A percentile compares a stretch with the other conserved stretches of the same genome.
These are phyloP conservation scores for Amphipyra tragopoginis DNA, from an alignment of 2,888 invertebrate species.

Conservation along the genomic window DNA sequence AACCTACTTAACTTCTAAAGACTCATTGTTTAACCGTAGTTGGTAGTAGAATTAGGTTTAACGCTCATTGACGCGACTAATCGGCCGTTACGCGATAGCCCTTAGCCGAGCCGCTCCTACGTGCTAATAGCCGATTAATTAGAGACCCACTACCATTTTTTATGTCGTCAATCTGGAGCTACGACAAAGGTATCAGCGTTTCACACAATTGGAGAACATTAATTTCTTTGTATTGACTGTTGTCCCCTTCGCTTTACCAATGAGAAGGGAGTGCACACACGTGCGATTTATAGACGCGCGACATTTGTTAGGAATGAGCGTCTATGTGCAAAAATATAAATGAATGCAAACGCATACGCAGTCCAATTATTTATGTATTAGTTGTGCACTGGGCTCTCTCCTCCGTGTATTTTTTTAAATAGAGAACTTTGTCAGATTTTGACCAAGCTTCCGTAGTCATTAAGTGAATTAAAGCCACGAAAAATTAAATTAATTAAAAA, in stretches of 20 bases:
- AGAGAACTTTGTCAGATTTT: too few relatives aligned
- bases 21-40: background rate
- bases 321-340: too few relatives aligned
- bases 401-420: too few relatives aligned
- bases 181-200: constrained; percentile 30
- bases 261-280: background rate
- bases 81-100: constrained; percentile 15
- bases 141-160: constrained; percentile 44
- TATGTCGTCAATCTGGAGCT: constrained; percentile 37
- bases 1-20: background rate
- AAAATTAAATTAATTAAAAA: too few relatives aligned
- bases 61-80: constrained; percentile 35
- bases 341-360: too few relatives aligned
- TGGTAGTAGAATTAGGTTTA: background rate
- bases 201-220: constrained; percentile 31
- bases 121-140: constrained; percentile 51
- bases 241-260: background rate
- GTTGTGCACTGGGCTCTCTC: too few relatives aligned
- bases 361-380: too few relatives aligned
- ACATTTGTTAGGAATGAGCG: background rate
- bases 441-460: too few relatives aligned
- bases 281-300: background rate
- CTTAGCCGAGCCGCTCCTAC: constrained; percentile 22
- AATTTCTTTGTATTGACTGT: constrained; percentile 14
- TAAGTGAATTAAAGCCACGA: too few relatives aligned